Evolutionary conservation across 2,888 invertebrate species (phyloP).

Genomic region (Adela reaumurella): DNA sequence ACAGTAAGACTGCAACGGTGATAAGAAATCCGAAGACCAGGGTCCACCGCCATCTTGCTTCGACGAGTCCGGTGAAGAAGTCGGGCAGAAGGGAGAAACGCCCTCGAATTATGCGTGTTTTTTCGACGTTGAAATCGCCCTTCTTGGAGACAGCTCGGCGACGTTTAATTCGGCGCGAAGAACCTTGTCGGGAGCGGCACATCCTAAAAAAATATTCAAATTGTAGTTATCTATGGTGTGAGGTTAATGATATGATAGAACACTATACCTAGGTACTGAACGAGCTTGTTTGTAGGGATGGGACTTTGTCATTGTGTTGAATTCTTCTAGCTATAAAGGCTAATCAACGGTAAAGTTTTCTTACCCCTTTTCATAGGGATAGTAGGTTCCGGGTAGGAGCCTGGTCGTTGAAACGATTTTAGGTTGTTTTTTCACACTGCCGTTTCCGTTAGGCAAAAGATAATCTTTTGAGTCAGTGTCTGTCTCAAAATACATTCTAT

Average conservation of each 20-base stretch:
- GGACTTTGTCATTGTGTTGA: too few relatives aligned
- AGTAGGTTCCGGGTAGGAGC: background rate
- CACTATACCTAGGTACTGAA: too few relatives aligned
- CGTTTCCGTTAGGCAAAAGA: background rate
- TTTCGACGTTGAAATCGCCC: constrained; percentile 86
- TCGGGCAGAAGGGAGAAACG: constrained; percentile 65
- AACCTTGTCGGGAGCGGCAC: background rate
- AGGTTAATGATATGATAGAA: too few relatives aligned
- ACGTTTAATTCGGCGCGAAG: background rate
- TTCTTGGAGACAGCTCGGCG: constrained; percentile 81
- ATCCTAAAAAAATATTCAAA: background rate
- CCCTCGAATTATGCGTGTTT: constrained; percentile 65
- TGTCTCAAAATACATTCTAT: too few relatives aligned
- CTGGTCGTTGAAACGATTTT: background rate
- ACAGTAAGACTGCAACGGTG: constrained; percentile 83
- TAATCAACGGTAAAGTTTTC: background rate
- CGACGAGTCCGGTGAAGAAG: constrained; percentile 79
- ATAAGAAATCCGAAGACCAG: constrained; percentile 78
- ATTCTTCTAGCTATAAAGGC: too few relatives aligned
- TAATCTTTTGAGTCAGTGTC: background rate
- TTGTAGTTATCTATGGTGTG: too few relatives aligned
- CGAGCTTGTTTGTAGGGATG: too few relatives aligned
- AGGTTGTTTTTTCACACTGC: background rate
- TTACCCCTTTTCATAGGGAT: background rate
- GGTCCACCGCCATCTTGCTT: constrained; percentile 91